Conservation (phyloP, 2,888 invertebrate species). For the Cryptus armator region DNA sequence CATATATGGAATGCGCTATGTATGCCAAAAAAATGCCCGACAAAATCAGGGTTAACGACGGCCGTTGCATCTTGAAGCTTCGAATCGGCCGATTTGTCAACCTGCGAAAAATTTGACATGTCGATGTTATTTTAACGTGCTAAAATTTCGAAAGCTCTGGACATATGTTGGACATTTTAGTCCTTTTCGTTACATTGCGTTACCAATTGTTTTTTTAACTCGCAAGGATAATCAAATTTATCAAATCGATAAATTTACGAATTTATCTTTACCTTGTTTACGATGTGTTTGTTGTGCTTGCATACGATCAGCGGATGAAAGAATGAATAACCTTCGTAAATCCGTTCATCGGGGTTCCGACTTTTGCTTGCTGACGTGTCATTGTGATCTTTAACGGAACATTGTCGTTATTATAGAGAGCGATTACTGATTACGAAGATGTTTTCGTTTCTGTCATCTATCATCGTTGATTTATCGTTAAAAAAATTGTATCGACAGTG, state of each 20-base stretch:
- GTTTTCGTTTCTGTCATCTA: background rate
- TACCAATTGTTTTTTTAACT: background rate
- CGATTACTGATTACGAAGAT: background rate
- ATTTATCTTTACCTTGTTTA: constrained; percentile 17
- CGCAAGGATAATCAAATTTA: background rate
- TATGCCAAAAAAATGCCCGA: constrained; percentile 89
- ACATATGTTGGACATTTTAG: background rate
- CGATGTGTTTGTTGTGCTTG: background rate
- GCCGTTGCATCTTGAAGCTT: constrained; percentile 76
- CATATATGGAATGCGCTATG: constrained; percentile 91
- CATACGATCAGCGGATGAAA: background rate
- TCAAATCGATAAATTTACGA: background rate
- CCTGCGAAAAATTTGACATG: background rate
- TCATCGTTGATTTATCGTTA: too few relatives aligned
- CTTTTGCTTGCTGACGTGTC: constrained; percentile 57
- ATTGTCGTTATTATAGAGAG: background rate
- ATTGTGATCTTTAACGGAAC: constrained; percentile 2
- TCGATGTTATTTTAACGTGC: background rate
- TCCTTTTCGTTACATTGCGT: background rate
- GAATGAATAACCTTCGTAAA: constrained; percentile 16
- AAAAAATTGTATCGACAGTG: too few relatives aligned
- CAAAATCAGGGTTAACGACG: constrained; percentile 88
- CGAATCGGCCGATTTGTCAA: background rate
- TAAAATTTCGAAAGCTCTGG: background rate
- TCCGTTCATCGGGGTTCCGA: background rate